phyloP scores from a whole-genome alignment of 2,888 invertebrate species.

The Eilema depressum region DNA sequence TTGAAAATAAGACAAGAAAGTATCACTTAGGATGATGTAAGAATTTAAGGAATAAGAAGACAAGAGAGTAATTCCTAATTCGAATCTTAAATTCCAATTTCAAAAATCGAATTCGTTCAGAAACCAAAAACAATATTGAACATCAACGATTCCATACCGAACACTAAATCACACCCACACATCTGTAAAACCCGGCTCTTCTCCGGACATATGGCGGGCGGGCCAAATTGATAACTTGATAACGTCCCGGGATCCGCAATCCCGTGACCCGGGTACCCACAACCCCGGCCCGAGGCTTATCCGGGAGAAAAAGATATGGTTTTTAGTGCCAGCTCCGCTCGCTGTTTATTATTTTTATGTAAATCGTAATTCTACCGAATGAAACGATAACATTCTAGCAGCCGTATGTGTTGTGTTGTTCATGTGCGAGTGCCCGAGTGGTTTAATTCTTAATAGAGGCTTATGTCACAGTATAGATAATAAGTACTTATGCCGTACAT shows the following conservation, averaged over 20 bases:
- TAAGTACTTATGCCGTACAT: background rate
- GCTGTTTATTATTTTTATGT: constrained; percentile 68
- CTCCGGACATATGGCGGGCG: constrained; percentile 53
- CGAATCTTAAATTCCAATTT: background rate
- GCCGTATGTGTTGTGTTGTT: constrained; percentile 39
- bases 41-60: background rate
- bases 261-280: constrained; percentile 53
- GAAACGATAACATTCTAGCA: constrained; percentile 67
- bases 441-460: constrained; percentile 20
- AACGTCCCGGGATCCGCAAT: constrained; percentile 64
- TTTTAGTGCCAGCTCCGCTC: constrained; percentile 54
- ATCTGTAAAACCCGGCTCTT: constrained; percentile 22
- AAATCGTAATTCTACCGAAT: constrained; percentile 70
- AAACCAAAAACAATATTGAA: background rate
- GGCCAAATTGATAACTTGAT: constrained; percentile 82
- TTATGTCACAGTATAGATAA: background rate
- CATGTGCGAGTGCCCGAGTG: constrained; percentile 28
- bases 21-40: too few relatives aligned
- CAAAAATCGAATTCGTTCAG: background rate
- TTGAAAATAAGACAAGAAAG: background rate
- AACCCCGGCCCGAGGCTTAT: constrained; percentile 62
- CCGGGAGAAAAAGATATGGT: constrained; percentile 58
- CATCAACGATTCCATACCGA: constrained; percentile 10
- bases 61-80: background rate
- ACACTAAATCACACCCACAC: constrained; percentile 31